Conservation (phyloP, 1,140 invertebrate species). For the Drosophila insularis region DNA sequence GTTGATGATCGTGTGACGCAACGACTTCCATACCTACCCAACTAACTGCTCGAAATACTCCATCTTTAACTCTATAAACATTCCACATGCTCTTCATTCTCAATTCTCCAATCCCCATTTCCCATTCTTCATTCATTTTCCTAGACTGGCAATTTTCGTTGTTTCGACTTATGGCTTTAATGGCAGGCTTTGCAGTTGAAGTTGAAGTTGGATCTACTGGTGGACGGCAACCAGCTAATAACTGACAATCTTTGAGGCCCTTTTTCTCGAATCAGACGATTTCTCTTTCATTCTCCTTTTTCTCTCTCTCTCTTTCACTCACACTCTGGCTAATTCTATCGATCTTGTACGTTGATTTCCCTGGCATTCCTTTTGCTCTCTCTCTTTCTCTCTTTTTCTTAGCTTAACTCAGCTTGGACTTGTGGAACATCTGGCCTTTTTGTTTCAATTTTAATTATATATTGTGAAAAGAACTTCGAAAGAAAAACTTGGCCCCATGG, state of each 20-base stretch:
- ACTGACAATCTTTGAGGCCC: constrained; percentile 63
- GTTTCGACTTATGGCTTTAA: constrained; percentile 64
- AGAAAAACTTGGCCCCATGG: constrained; percentile 71
- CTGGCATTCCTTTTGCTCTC: constrained; percentile 15
- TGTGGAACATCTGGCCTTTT: constrained; percentile 70
- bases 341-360: constrained; percentile 40
- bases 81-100: constrained; percentile 36
- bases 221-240: constrained; percentile 46
- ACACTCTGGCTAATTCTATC: constrained; percentile 33
- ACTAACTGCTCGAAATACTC: not conserved
- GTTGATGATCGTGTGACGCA: constrained; percentile 43
- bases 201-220: not conserved
- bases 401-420: not conserved
- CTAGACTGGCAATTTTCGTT: constrained; percentile 60
- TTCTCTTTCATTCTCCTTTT: constrained; percentile 6
- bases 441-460: constrained; percentile 75
- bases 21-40: not conserved
- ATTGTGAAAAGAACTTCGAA: constrained; percentile 70
- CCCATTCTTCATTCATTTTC: constrained; percentile 17
- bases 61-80: constrained; percentile 40
- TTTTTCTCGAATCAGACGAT: constrained; percentile 4
- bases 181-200: constrained; percentile 36
- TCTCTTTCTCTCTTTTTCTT: constrained; percentile 19
- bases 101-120: constrained; percentile 15
- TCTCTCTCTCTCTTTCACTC: constrained; percentile 21